phyloP scores from a whole-genome alignment of 2,888 invertebrate genomes.

The Busseola fusca region DNA sequence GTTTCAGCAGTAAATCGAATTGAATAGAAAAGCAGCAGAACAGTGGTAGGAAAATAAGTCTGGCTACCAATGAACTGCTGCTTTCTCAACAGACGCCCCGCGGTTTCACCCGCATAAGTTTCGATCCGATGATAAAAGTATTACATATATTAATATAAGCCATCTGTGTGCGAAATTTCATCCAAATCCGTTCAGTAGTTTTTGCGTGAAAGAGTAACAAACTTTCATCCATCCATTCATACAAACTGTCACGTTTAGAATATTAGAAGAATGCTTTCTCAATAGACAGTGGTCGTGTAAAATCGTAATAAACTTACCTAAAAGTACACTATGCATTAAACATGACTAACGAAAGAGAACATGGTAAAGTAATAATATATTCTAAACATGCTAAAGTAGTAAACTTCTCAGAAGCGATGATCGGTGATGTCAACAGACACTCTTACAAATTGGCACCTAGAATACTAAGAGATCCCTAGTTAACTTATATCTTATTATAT shows the following conservation, averaged over 20 bases:
- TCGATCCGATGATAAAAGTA: too few relatives aligned
- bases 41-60: neutral
- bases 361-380: constrained; percentile 36
- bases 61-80: neutral
- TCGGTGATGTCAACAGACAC: constrained; percentile 43
- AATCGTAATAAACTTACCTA: neutral
- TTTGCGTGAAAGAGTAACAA: too few relatives aligned
- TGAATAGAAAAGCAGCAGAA: neutral
- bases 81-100: too few relatives aligned
- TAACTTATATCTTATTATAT: constrained; percentile 15
- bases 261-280: neutral
- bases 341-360: constrained; percentile 22
- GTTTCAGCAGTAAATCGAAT: too few relatives aligned
- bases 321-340: neutral
- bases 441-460: constrained; percentile 21
- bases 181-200: too few relatives aligned
- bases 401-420: constrained; percentile 50
- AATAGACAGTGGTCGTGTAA: neutral
- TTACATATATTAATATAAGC: too few relatives aligned
- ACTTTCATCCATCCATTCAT: too few relatives aligned
- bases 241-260: too few relatives aligned
- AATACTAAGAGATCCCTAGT: constrained; percentile 46
- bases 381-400: constrained; percentile 40
- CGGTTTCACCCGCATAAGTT: too few relatives aligned
- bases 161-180: too few relatives aligned